Evolutionary conservation across 2,113 vertebrate genomes (phyloP), one percentile per base, ranked within the genome.

Genomic region (Burhinus oedicnemus): DNA sequence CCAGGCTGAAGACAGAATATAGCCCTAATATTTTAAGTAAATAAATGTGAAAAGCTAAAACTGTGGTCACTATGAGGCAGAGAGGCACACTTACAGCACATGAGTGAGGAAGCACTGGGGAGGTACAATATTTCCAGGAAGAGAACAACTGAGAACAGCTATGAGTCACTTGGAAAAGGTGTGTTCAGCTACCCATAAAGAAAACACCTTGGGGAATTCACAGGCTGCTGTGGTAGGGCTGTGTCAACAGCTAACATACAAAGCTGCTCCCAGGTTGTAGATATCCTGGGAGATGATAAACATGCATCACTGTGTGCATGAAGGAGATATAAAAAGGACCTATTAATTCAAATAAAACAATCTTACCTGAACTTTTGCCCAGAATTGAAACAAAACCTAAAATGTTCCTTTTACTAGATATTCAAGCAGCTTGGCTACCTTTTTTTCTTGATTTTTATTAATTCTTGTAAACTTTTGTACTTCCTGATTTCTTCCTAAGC

Each of bases 251-350:
- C 22, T 36, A 65, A 74, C 42, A 82, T 3, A 40, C 58, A 76
- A 72, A 88, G 45, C 22, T 62, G 9, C 32, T 74, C 32, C 25
- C 2, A 49, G 17, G 14, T 40, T 51, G 27, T 1, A 75, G 25
- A 29, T 25, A 54, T 38, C 32, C 16, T 58, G 42, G 15, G 42
- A 86, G 34, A 74, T 29, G 8, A n/a, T 55, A 83, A 87, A 68
- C 2, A 5, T 23, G 20, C 8, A 26, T 7, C 2, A 2, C 5
- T 2, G 8, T 21, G 5, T 55, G 11, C 7, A 11, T 30, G 68
- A 62, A 80, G 77, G 22, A 79, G 2, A 71, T 58, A 44, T 3
- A n/a, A 78, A 78, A 92, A 77, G n/a, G 26, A 74, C 12, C 2
- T 29, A 45, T 40, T 70, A 2, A 40, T 55, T 60, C n/a, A 66